A percentile compares a stretch with the other conserved stretches of the same genome.
Conservation (phyloP, 2,797 vertebrate genomes). For the Chrosomus eos region DNA sequence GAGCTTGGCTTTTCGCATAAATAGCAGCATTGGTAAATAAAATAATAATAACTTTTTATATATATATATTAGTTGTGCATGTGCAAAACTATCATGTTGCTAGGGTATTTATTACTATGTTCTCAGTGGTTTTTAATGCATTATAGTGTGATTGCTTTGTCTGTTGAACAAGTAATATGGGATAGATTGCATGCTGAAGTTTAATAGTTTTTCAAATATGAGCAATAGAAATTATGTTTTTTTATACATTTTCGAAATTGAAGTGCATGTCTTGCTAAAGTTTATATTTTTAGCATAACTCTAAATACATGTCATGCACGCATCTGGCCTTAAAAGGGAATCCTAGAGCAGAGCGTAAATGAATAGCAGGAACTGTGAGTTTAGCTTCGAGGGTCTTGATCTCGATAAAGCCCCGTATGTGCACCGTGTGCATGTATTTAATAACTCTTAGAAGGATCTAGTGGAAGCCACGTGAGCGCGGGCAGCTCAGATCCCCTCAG, state of each 20-base stretch:
- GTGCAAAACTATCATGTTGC: neutral
- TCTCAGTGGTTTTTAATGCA: neutral
- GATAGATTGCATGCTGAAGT: neutral
- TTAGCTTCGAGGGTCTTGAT: slow-evolving; percentile 25
- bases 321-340: slow-evolving; percentile 72
- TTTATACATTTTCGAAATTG: neutral
- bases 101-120: neutral
- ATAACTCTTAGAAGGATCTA: slow-evolving; percentile 30
- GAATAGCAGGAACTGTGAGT: slow-evolving; percentile 31
- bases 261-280: neutral
- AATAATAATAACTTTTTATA: neutral
- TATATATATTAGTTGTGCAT: neutral
- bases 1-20: neutral
- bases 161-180: neutral
- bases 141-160: neutral
- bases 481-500: slow-evolving; percentile 52
- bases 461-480: slow-evolving; percentile 6
- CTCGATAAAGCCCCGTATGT: slow-evolving; percentile 36
- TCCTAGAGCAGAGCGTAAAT: slow-evolving; percentile 7
- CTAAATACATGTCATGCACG: slow-evolving; percentile 12
- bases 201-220: neutral
- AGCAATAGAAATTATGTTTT: slow-evolving; percentile 3
- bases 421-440: slow-evolving; percentile 39
- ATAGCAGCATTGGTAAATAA: neutral
- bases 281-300: slow-evolving; percentile 15